phyloP scores from a whole-genome alignment of 2,888 invertebrate species.

The Imbricaverruca yamaguchii region DNA sequence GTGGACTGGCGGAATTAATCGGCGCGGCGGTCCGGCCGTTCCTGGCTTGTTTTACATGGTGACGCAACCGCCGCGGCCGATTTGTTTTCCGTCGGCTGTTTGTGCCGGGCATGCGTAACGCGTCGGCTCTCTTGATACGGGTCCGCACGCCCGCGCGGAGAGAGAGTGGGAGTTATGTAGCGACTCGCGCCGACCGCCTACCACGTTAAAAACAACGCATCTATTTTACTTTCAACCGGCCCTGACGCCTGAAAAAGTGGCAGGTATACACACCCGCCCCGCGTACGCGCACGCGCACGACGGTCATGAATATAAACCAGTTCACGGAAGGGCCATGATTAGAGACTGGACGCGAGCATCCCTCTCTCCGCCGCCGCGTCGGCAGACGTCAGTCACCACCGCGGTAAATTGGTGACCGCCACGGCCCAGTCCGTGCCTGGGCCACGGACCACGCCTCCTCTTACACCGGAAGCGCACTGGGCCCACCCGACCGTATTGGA shows the following conservation, averaged over 20 bases:
- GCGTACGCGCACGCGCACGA: not conserved
- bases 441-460: no score
- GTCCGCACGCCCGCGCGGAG: not conserved
- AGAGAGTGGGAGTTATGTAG: constrained; percentile 11
- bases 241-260: not conserved
- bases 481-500: no score
- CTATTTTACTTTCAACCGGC: constrained; percentile 21
- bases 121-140: not conserved
- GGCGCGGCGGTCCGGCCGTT: not conserved
- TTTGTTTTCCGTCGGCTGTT: constrained; percentile 7
- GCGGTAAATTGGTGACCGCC: no score
- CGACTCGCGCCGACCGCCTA: not conserved
- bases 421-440: no score
- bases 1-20: not conserved
- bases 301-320: constrained; percentile 16
- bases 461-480: no score
- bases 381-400: no score
- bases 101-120: not conserved
- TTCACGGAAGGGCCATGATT: constrained; percentile 13
- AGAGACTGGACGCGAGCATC: not conserved
- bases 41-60: constrained; percentile 1
- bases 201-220: constrained; percentile 21
- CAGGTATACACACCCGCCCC: not conserved
- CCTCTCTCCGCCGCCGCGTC: not conserved
- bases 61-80: not conserved